phyloP scores from a whole-genome alignment of 2,888 invertebrate species.

The Neoscelio sp. region DNA sequence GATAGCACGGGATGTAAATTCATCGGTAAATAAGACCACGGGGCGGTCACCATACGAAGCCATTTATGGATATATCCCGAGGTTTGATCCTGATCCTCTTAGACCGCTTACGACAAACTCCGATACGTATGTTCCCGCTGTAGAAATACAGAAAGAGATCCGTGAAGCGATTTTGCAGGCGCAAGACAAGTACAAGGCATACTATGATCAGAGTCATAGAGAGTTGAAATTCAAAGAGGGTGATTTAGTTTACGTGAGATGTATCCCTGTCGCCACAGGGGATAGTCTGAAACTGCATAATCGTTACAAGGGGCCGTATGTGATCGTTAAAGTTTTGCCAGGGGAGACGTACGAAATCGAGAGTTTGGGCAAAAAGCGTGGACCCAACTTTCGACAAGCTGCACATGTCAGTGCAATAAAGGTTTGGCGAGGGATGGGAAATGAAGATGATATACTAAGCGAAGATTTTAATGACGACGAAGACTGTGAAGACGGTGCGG shows the following conservation, averaged over 20 bases:
- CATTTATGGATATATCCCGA: constrained; percentile 41
- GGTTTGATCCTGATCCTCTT: background rate
- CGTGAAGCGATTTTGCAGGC: background rate
- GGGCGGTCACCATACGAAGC: constrained; percentile 33
- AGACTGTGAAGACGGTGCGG: background rate
- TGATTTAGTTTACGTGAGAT: background rate
- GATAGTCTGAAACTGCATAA: constrained; percentile 11
- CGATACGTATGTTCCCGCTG: constrained; percentile 20
- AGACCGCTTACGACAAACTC: background rate
- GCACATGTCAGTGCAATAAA: background rate
- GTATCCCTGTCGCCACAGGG: background rate
- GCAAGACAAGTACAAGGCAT: background rate
- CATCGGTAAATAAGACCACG: constrained; percentile 18
- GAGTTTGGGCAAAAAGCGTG: background rate
- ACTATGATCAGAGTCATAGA: background rate
- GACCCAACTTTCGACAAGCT: background rate
- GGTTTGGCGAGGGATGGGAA: background rate
- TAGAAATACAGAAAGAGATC: constrained; percentile 1
- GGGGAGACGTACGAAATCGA: background rate
- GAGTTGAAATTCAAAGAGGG: constrained; percentile 4
- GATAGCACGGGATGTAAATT: constrained; percentile 28
- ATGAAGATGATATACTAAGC: background rate
- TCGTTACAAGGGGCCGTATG: constrained; percentile 4
- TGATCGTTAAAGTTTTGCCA: background rate
- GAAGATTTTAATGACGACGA: background rate